Base-by-base conservation (phyloP, 1,140 invertebrate genomes). In the Philotrypesis tridentata region DNA sequence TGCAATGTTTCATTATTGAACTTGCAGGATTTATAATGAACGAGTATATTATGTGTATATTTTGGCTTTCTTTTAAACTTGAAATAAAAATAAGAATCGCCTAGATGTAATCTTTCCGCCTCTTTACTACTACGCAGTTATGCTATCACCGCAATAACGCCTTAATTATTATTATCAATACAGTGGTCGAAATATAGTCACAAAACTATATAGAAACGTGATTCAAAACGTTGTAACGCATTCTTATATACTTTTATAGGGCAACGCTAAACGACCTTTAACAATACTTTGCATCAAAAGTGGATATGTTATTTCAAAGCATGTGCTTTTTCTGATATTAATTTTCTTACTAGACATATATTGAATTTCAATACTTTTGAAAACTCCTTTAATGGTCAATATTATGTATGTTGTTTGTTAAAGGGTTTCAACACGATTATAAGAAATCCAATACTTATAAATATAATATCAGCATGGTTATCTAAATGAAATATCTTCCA, bases 91-190 rank as follows among this genome's bases (percentile, higher is more conserved):
- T 23, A 21, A 68, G 67, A 76, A 84, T 82, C 77, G 29, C 55
- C 61, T 76, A 85, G 80, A 86, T 80, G 68, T 40, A 84, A 85
- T 80, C 78, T 23, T 37, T 79, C 55, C 72, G 43, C 74, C 82
- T 84, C 80, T 77, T 11, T 60, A 75, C 60, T 21, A 55, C 80
- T 85, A 85, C 63, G 80, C 82, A 83, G 68, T 85, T 83, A 82
- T 87, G 86, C 85, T 85, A 88, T 84, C 83, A 83, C n/a, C n/a
- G 82, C 68, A 83, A 87, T 78, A n/a, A 67, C 48, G 48, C 12
- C 48, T 65, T 27, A 65, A 27, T 65, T 7, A n/a, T 79, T 79
- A 70, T 79, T 79, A 70, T 79, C 40, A 2, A 55, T 48, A 43
- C 25, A 48, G 31, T 77, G 63, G 25, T 77, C 37, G 37, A 67